These are phyloP conservation scores for Brenthis hecate DNA, from an alignment of 2,888 invertebrate genomes.

Conservation along the genomic window DNA sequence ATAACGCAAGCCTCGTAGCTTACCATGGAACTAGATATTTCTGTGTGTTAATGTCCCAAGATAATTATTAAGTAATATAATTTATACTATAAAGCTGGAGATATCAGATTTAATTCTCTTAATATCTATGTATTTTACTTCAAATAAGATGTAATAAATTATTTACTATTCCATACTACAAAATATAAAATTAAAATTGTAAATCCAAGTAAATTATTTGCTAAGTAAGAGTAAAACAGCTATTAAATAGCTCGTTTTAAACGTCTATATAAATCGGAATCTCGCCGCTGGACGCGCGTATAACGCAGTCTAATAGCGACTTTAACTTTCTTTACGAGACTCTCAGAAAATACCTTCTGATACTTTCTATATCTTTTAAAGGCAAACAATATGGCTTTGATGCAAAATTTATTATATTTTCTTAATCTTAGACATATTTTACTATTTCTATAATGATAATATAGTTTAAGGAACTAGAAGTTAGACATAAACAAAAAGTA, in stretches of 20 bases:
- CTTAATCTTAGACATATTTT: too few relatives aligned
- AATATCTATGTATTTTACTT: neutral
- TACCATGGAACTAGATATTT: too few relatives aligned
- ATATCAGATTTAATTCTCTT: neutral
- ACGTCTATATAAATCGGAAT: slow-evolving; percentile 44
- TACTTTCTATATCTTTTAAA: neutral
- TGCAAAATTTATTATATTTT: too few relatives aligned
- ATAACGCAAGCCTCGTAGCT: too few relatives aligned
- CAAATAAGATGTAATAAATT: neutral
- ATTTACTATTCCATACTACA: neutral
- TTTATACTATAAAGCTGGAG: too few relatives aligned
- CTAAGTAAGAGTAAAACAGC: slow-evolving; percentile 10
- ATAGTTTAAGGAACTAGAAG: too few relatives aligned
- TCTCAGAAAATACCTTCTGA: slow-evolving; percentile 12
- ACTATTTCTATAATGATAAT: too few relatives aligned
- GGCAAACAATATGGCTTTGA: too few relatives aligned
- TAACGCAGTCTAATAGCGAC: slow-evolving; percentile 53
- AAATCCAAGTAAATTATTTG: slow-evolving; percentile 8
- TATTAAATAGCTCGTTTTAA: slow-evolving; percentile 29
- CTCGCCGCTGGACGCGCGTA: slow-evolving; percentile 43
- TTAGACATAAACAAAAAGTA: too few relatives aligned
- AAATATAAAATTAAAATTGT: slow-evolving; percentile 6
- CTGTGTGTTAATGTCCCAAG: too few relatives aligned
- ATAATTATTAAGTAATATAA: too few relatives aligned
- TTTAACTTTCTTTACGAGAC: slow-evolving; percentile 54